Conservation (phyloP, 2,888 invertebrate genomes). For the Mantis religiosa region DNA sequence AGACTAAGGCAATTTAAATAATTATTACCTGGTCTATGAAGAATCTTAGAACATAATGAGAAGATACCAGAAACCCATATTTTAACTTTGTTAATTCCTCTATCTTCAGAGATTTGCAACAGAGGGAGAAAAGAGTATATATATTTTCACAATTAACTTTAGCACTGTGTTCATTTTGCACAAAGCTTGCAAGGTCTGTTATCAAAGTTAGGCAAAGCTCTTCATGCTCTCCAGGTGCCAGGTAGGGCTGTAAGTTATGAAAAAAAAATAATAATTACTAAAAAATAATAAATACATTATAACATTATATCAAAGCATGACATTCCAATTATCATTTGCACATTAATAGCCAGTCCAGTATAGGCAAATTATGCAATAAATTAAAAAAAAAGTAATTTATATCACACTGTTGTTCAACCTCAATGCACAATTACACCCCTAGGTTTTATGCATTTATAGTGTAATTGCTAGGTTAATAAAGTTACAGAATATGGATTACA, state of each 20-base stretch:
- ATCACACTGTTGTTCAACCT: too few relatives aligned
- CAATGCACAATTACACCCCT: too few relatives aligned
- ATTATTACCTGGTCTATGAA: neutral
- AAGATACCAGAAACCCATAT: neutral
- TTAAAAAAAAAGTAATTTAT: too few relatives aligned
- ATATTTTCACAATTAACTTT: neutral
- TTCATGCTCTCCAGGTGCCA: neutral
- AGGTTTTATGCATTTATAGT: too few relatives aligned
- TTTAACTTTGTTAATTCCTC: neutral
- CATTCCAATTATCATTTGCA: too few relatives aligned
- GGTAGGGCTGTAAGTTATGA: neutral
- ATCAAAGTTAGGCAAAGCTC: neutral
- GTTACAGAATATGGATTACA: too few relatives aligned
- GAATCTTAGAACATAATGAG: neutral
- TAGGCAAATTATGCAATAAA: too few relatives aligned
- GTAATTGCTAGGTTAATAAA: too few relatives aligned
- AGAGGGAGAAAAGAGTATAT: neutral
- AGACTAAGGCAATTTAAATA: too few relatives aligned
- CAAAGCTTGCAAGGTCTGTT: neutral
- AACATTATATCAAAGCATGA: neutral
- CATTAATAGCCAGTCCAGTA: too few relatives aligned
- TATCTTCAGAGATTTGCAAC: neutral
- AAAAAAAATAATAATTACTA: neutral
- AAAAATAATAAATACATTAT: neutral
- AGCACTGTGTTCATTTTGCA: neutral